These are phyloP conservation scores for Hypomecis punctinalis DNA, from an alignment of 2,888 invertebrate genomes.

Conservation along the genomic window DNA sequence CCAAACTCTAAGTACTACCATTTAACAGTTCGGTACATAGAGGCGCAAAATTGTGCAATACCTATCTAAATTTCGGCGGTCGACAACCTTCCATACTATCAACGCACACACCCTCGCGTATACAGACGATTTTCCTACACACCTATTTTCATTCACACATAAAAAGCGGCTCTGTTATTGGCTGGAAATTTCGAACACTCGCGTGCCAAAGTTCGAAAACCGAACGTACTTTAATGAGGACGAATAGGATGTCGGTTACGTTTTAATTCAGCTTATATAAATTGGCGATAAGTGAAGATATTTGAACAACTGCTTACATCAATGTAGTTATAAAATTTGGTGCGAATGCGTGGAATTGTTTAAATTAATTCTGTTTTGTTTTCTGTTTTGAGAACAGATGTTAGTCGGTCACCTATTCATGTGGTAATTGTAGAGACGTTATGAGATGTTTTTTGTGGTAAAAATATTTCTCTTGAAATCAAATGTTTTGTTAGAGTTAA, in stretches of 20 bases:
- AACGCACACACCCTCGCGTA: conserved; percentile 50
- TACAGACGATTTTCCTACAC: conserved; percentile 55
- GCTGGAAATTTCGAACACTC: conserved; percentile 39
- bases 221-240: conserved; percentile 56
- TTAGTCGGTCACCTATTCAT: background rate
- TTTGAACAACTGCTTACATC: conserved; percentile 22
- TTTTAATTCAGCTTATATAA: conserved; percentile 52
- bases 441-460: no score
- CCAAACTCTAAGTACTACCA: conserved; percentile 17
- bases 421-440: no score
- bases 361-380: background rate
- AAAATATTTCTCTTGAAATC: no score
- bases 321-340: conserved; percentile 4
- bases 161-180: conserved; percentile 36
- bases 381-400: background rate
- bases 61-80: conserved; percentile 64
- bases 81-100: conserved; percentile 53
- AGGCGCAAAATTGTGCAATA: conserved; percentile 61
- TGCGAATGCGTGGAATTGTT: background rate
- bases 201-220: conserved; percentile 43
- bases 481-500: no score
- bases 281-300: conserved; percentile 21
- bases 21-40: conserved; percentile 19
- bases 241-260: conserved; percentile 52
- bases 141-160: conserved; percentile 51